Evolutionary conservation across 2,797 vertebrate species (phyloP).

Genomic region (Galaxias olidus): DNA sequence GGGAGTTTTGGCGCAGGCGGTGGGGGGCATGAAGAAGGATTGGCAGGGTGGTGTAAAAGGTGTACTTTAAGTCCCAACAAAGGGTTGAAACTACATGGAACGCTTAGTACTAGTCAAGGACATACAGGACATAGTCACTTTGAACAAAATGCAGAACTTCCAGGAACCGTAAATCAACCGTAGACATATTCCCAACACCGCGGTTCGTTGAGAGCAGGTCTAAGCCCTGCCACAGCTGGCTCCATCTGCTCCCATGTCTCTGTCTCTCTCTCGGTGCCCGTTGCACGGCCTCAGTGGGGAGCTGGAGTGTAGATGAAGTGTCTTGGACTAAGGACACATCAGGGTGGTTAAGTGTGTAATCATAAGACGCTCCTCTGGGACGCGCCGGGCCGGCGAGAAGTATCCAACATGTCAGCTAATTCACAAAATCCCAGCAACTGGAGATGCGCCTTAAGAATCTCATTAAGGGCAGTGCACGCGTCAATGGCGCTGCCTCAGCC

Average conservation of each 20-base stretch:
- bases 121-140: no score
- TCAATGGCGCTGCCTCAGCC: slow-evolving; percentile 58
- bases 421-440: slow-evolving; percentile 63
- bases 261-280: not conserved
- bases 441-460: slow-evolving; percentile 63
- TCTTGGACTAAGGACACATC: slow-evolving; percentile 42
- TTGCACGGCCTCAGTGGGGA: not conserved
- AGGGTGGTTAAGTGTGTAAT: slow-evolving; percentile 69
- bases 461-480: slow-evolving; percentile 62
- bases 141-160: no score
- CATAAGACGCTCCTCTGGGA: slow-evolving; percentile 59
- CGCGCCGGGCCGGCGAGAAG: slow-evolving; percentile 37
- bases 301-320: slow-evolving; percentile 53
- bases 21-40: no score
- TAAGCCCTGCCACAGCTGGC: no score
- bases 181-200: no score
- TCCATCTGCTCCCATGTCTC: slow-evolving; percentile 1
- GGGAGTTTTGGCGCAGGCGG: no score
- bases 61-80: no score
- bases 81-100: no score
- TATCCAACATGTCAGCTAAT: slow-evolving; percentile 56
- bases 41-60: no score
- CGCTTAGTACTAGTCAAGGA: no score
- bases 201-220: no score
- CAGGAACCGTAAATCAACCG: no score